Conservation (phyloP, 2,113 vertebrate genomes). For the Daubentonia madagascariensis region DNA sequence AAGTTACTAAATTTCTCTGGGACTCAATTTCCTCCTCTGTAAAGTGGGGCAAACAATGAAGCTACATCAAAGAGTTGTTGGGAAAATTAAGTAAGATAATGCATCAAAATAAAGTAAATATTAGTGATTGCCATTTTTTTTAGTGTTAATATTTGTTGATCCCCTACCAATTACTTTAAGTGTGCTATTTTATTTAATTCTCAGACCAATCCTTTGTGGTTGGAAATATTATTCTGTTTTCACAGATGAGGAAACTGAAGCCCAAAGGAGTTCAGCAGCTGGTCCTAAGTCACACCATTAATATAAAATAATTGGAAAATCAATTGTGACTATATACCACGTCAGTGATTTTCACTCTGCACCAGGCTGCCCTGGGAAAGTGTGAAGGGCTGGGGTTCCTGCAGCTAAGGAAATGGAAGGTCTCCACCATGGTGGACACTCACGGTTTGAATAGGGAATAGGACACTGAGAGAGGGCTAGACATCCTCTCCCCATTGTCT, state of each 20-base stretch:
- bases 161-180: background rate
- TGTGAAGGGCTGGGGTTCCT: background rate
- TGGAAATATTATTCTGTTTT: background rate
- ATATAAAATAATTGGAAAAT: background rate
- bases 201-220: background rate
- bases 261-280: background rate
- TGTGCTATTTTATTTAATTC: slow-evolving; percentile 7
- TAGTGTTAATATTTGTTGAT: background rate
- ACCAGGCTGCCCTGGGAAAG: background rate
- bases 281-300: background rate
- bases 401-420: background rate
- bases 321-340: background rate
- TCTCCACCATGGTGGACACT: background rate
- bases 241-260: background rate
- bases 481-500: background rate
- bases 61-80: background rate
- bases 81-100: background rate
- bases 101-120: background rate
- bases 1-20: background rate
- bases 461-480: background rate
- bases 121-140: background rate
- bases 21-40: background rate
- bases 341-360: background rate
- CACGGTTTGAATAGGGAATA: background rate
- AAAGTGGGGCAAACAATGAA: background rate